Evolutionary conservation across 2,113 vertebrate genomes (phyloP).

Genomic region (Nothobranchius furzeri): DNA sequence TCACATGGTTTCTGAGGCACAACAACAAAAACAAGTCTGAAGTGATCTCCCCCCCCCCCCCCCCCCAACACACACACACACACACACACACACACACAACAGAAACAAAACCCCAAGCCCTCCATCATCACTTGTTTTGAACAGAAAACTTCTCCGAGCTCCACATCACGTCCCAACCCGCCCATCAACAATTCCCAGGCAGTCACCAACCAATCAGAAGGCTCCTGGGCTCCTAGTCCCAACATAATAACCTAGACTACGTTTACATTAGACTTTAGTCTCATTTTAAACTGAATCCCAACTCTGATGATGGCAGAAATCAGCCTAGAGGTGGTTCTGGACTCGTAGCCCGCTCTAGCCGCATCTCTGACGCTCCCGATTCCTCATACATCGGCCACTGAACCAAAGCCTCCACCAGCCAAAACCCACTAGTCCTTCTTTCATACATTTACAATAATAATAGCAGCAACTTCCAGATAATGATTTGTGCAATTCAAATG

Average conservation of each 20-base stretch:
- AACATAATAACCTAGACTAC: conserved; percentile 23
- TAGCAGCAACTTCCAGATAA: conserved; percentile 69
- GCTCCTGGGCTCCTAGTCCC: not conserved
- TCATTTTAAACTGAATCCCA: not conserved
- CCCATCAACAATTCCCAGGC: conserved; percentile 17
- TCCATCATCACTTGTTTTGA: conserved; percentile 37
- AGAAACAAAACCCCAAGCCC: not conserved
- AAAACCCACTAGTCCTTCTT: not conserved
- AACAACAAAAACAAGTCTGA: conserved; percentile 50
- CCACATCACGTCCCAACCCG: conserved; percentile 19
- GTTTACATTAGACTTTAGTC: not conserved
- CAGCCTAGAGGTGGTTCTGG: not conserved
- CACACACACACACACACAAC: conserved; percentile 14
- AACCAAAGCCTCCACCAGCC: conserved; percentile 3
- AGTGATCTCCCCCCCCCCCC: conserved; percentile 59
- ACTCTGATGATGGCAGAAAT: not conserved
- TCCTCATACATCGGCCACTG: too few species aligned
- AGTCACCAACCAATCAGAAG: conserved; percentile 36
- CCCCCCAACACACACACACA: conserved; percentile 3
- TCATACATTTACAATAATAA: conserved; percentile 53
- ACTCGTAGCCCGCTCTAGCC: too few species aligned
- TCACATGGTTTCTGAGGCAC: conserved; percentile 61
- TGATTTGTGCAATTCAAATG: conserved; percentile 68
- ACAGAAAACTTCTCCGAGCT: conserved; percentile 19
- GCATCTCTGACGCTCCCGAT: too few species aligned